phyloP scores from a whole-genome alignment of 2,797 vertebrate species.

The Sebastolobus altivelis region DNA sequence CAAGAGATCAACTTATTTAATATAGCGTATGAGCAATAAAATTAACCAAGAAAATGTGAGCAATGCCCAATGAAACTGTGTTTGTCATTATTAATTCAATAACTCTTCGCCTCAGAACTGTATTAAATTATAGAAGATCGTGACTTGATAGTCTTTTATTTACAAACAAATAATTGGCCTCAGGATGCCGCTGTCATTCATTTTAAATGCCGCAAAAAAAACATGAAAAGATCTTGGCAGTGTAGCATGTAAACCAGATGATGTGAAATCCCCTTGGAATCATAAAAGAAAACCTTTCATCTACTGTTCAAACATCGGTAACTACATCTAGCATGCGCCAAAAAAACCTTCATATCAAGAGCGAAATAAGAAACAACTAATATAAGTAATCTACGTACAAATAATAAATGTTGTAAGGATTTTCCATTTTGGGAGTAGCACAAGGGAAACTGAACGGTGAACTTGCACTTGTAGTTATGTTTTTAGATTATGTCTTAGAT shows the following conservation, averaged over 20 bases:
- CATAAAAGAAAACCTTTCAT: not conserved
- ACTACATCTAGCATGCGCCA: not conserved
- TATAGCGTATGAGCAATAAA: not conserved
- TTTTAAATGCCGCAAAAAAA: not conserved
- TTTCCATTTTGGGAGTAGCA: not conserved
- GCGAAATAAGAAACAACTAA: not conserved
- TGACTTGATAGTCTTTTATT: not conserved
- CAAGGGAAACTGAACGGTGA: not conserved
- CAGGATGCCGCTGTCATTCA: not conserved
- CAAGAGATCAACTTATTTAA: conserved; percentile 8
- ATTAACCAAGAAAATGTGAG: not conserved
- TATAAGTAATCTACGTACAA: not conserved
- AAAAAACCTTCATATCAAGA: not conserved
- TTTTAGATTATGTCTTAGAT: not conserved
- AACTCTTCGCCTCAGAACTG: not conserved
- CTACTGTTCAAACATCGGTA: not conserved
- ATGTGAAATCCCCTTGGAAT: conserved; percentile 1
- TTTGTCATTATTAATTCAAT: not conserved
- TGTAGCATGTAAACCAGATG: not conserved
- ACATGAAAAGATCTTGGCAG: not conserved
- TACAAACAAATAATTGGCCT: not conserved
- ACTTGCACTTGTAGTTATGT: not conserved
- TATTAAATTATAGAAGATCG: not conserved
- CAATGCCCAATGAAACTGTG: not conserved
- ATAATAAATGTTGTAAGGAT: not conserved